Evolutionary conservation across 2,797 vertebrate species (phyloP).

Genomic region (Gymnothorax javanicus): DNA sequence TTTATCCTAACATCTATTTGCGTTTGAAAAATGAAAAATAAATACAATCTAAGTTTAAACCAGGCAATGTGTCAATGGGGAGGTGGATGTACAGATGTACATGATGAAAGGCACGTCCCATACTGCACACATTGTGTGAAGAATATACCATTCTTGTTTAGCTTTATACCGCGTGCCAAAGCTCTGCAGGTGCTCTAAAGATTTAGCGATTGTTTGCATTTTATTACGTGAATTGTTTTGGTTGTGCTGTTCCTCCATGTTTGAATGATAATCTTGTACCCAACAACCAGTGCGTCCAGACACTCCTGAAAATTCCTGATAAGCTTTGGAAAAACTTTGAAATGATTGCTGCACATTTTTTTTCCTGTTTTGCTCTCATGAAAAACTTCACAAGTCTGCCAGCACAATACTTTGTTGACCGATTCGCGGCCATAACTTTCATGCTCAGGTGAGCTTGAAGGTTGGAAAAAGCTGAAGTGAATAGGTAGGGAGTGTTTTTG

Average conservation of each 20-base stretch:
- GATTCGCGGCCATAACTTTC: neutral
- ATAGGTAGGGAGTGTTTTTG: neutral
- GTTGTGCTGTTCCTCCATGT: neutral
- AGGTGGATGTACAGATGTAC: neutral
- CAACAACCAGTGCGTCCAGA: neutral
- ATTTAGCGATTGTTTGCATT: slow-evolving; percentile 23
- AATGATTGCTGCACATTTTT: neutral
- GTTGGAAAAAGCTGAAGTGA: slow-evolving; percentile 29
- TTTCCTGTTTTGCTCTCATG: neutral
- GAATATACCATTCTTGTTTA: neutral
- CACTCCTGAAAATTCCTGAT: slow-evolving; percentile 12
- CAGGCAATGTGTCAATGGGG: neutral
- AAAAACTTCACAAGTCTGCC: neutral
- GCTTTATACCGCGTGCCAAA: slow-evolving; percentile 10
- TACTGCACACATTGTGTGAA: too few species aligned
- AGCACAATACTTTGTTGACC: neutral
- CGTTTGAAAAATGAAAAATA: neutral
- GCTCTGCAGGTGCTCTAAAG: neutral
- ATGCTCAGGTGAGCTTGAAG: slow-evolving; percentile 31
- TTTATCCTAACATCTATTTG: neutral
- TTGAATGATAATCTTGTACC: neutral
- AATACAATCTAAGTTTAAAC: neutral
- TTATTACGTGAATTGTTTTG: slow-evolving; percentile 17
- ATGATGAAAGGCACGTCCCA: neutral
- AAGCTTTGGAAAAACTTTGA: slow-evolving; percentile 12